Evolutionary conservation across 2,113 vertebrate species (phyloP).

Genomic region (Dicrurus megarhynchus): DNA sequence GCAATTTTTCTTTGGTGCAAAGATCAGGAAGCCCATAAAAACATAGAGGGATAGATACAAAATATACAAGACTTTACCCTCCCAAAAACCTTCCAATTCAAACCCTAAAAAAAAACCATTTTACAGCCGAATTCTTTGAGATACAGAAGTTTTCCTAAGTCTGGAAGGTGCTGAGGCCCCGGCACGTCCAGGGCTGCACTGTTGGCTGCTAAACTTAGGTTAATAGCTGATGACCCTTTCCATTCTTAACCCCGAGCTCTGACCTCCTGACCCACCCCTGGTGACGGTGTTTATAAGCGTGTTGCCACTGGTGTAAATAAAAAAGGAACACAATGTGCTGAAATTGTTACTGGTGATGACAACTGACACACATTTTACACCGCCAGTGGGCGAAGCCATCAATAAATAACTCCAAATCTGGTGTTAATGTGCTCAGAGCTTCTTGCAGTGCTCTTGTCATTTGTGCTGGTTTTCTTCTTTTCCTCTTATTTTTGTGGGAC

Average conservation of each 20-base stretch:
- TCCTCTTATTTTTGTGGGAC: not conserved
- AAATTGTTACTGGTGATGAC: conserved; percentile 79
- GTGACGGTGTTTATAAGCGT: conserved; percentile 73
- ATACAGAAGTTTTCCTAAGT: not conserved
- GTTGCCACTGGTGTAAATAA: conserved; percentile 78
- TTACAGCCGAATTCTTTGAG: not conserved
- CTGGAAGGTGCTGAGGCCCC: not conserved
- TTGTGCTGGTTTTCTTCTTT: not conserved
- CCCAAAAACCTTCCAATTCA: not conserved
- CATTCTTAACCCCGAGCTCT: conserved; percentile 70
- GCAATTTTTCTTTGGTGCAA: not conserved
- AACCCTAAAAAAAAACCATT: not conserved
- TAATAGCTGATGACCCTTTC: conserved; percentile 75
- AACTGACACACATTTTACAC: conserved; percentile 71
- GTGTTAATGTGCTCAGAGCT: conserved; percentile 35
- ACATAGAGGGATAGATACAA: fast-evolving
- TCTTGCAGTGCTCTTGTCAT: not conserved
- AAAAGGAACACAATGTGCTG: conserved; percentile 74
- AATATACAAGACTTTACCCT: fast-evolving
- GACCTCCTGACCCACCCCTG: conserved; percentile 73
- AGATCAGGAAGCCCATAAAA: not conserved
- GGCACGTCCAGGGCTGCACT: not conserved
- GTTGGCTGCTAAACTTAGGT: conserved; percentile 69
- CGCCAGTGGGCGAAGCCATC: conserved; percentile 70
- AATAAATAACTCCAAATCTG: conserved; percentile 74